Conservation (phyloP, 2,888 invertebrate species). For the Lithophane socia region DNA sequence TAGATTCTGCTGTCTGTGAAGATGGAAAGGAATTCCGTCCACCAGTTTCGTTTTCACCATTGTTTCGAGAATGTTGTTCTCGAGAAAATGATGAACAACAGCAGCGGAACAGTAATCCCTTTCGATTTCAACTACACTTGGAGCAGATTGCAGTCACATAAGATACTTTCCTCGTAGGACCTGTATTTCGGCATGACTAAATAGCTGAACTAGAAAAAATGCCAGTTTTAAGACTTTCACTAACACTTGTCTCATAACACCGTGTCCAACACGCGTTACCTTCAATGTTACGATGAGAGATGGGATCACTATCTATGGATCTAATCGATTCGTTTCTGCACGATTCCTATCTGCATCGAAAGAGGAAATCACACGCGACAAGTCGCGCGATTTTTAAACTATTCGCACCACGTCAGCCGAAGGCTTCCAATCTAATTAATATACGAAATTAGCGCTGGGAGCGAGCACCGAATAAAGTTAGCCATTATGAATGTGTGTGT, state of each 20-base stretch:
- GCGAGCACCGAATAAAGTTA: conserved; percentile 57
- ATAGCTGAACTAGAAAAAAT: conserved; percentile 39
- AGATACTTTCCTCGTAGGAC: conserved; percentile 9
- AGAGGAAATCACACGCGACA: conserved; percentile 21
- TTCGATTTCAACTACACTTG: conserved; percentile 19
- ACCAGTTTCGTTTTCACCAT: background rate
- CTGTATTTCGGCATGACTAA: conserved; percentile 33
- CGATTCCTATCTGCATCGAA: conserved; percentile 7
- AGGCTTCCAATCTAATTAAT: conserved; percentile 61
- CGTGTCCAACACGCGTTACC: conserved; percentile 29
- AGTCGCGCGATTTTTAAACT: conserved; percentile 26
- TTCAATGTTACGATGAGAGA: conserved; percentile 32
- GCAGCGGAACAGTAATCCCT: conserved; percentile 3
- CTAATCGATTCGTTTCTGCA: conserved; percentile 43
- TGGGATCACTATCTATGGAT: conserved; percentile 28
- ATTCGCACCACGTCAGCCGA: conserved; percentile 43
- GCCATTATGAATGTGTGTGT: conserved; percentile 64
- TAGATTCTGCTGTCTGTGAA: no score
- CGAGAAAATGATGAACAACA: no score
- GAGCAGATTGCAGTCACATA: conserved; percentile 26
- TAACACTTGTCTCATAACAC: conserved; percentile 31
- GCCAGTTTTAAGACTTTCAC: conserved; percentile 53
- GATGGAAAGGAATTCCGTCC: no score
- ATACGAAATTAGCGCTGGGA: conserved; percentile 59
- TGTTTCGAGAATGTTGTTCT: background rate